Evolutionary conservation across 2,888 invertebrate species (phyloP).

Genomic region (Zeuzera pyrina): DNA sequence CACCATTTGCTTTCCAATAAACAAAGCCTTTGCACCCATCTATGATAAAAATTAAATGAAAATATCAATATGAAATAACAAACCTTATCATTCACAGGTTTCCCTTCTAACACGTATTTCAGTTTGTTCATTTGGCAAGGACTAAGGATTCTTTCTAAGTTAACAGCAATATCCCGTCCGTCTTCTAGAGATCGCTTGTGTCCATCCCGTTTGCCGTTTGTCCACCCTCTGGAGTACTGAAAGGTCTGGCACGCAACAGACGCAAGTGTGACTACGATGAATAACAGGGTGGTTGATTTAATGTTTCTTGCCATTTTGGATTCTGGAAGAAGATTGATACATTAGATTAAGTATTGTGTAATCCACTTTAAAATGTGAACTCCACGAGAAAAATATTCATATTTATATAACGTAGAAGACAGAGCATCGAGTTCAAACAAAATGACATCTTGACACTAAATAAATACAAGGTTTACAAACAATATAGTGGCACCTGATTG

Average conservation of each 20-base stretch:
- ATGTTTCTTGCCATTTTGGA: slow-evolving; percentile 37
- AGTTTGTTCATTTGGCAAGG: slow-evolving; percentile 68
- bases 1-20: not conserved
- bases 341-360: too few relatives aligned
- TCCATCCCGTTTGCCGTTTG: slow-evolving; percentile 77
- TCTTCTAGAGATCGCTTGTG: slow-evolving; percentile 29
- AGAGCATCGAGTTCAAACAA: too few relatives aligned
- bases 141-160: slow-evolving; percentile 43
- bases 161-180: slow-evolving; percentile 28
- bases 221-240: slow-evolving; percentile 86
- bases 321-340: slow-evolving; percentile 25
- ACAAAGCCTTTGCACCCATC: not conserved
- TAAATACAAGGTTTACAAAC: too few relatives aligned
- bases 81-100: slow-evolving; percentile 58
- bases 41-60: not conserved
- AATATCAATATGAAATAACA: slow-evolving; percentile 8
- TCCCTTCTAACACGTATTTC: slow-evolving; percentile 65
- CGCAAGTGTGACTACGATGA: slow-evolving; percentile 54
- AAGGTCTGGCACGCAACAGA: slow-evolving; percentile 77
- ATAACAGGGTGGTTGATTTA: slow-evolving; percentile 26
- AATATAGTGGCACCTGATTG: too few relatives aligned
- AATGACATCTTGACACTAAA: too few relatives aligned
- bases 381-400: too few relatives aligned
- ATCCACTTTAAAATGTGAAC: too few relatives aligned
- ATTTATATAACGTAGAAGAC: too few relatives aligned